Conservation (phyloP, 2,888 invertebrate genomes). For the Tethea ocularis region DNA sequence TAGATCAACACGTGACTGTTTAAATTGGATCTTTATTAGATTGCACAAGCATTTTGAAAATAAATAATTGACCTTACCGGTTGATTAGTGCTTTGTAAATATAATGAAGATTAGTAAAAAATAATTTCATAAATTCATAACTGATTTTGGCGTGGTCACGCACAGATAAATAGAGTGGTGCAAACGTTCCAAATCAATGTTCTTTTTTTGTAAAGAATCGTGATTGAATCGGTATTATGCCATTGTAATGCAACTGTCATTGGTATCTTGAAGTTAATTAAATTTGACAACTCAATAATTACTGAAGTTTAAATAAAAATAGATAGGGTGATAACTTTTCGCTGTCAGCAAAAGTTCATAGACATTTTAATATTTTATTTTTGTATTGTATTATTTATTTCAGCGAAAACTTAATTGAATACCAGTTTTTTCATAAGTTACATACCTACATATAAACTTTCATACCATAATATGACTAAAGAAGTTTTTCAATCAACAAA, state of each 20-base stretch:
- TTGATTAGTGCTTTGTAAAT: conserved; percentile 46
- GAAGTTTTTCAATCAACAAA: too few relatives aligned
- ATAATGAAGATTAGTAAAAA: conserved; percentile 28
- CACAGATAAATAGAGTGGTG: conserved; percentile 17
- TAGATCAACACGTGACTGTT: conserved; percentile 28
- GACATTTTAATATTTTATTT: background rate
- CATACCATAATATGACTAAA: too few relatives aligned
- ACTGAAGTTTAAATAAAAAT: conserved; percentile 21
- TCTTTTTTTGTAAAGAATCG: conserved; percentile 19
- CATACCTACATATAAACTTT: too few relatives aligned
- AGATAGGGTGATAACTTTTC: conserved; percentile 27
- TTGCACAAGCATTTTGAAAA: conserved; percentile 35
- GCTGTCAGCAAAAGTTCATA: conserved; percentile 16
- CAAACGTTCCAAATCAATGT: conserved; percentile 28
- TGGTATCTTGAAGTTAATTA: conserved; percentile 14
- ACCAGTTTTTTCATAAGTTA: too few relatives aligned
- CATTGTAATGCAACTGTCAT: conserved; percentile 8
- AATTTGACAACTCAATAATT: conserved; percentile 25
- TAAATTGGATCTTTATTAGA: conserved; percentile 41
- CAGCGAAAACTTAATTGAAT: too few relatives aligned
- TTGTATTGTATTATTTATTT: too few relatives aligned
- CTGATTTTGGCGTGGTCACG: conserved; percentile 23
- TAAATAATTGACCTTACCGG: conserved; percentile 41
- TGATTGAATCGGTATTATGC: conserved; percentile 17
- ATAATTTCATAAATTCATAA: conserved; percentile 36